Evolutionary conservation across 2,113 vertebrate genomes (phyloP).

Genomic region (Speoplatyrhinus poulsoni): DNA sequence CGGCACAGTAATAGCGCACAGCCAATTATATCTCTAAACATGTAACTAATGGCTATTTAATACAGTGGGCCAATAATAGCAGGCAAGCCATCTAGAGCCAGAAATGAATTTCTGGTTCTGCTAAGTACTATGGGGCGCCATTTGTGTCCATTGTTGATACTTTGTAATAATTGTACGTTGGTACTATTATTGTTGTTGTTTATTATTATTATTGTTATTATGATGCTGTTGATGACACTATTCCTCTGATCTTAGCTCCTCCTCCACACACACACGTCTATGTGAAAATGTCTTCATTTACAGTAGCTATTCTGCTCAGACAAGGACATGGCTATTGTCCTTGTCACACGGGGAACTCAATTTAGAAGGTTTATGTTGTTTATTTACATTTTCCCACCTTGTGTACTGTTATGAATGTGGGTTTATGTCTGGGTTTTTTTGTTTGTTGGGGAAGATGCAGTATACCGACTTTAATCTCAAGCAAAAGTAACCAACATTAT

Average conservation of each 20-base stretch:
- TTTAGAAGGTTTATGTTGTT: slow-evolving; percentile 6
- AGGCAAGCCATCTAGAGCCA: slow-evolving; percentile 15
- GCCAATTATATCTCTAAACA: slow-evolving; percentile 42
- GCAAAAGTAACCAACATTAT: no score
- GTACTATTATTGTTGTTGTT: no score
- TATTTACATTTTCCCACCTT: no score
- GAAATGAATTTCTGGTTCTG: slow-evolving; percentile 37
- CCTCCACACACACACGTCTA: not conserved
- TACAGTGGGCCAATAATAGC: slow-evolving; percentile 44
- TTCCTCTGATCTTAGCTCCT: no score
- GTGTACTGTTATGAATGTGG: no score
- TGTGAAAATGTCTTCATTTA: slow-evolving; percentile 30
- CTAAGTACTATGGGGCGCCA: slow-evolving; percentile 43
- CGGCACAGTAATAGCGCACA: slow-evolving; percentile 15
- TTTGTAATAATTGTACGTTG: no score
- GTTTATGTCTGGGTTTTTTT: no score
- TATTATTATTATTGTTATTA: not conserved
- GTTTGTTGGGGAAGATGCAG: no score
- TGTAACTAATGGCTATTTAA: slow-evolving; percentile 61
- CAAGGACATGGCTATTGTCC: slow-evolving; percentile 19
- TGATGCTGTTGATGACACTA: no score
- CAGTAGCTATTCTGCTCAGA: slow-evolving; percentile 7
- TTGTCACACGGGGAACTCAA: slow-evolving; percentile 20
- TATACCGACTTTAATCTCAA: no score
- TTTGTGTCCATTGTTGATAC: slow-evolving; percentile 42